Evolutionary conservation across 2,888 invertebrate species (phyloP).

Genomic region (Lasioglossum morio): DNA sequence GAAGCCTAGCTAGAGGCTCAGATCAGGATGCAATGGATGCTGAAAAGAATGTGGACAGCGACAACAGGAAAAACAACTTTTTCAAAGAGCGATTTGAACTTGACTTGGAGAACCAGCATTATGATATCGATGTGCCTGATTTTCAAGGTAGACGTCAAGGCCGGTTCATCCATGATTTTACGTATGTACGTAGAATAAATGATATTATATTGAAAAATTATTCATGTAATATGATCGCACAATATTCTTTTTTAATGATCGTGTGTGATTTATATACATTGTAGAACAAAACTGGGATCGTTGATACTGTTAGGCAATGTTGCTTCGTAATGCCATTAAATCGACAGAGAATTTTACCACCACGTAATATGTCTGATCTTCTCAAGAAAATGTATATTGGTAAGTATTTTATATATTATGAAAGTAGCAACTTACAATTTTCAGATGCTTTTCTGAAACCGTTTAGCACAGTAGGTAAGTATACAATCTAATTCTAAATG

Average conservation of each 20-base stretch:
- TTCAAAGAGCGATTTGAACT: conserved; percentile 94
- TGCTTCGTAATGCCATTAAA: conserved; percentile 97
- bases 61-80: conserved; percentile 79
- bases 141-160: conserved; percentile 93
- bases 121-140: conserved; percentile 94
- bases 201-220: background rate
- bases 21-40: conserved; percentile 65
- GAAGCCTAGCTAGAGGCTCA: conserved; percentile 67
- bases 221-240: background rate
- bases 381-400: conserved; percentile 91
- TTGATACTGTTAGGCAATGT: conserved; percentile 90
- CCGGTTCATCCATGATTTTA: conserved; percentile 97
- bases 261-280: conserved; percentile 32
- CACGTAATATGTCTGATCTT: conserved; percentile 92
- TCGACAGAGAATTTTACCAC: conserved; percentile 90
- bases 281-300: conserved; percentile 90
- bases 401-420: conserved; percentile 62
- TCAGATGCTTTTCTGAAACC: background rate
- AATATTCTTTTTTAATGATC: conserved; percentile 1
- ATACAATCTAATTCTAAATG: background rate
- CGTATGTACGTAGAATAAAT: conserved; percentile 85
- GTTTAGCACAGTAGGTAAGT: background rate
- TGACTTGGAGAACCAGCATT: conserved; percentile 89
- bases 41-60: conserved; percentile 56
- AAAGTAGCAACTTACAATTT: background rate